These are phyloP conservation scores for Psittacus erithacus DNA, from an alignment of 2,113 vertebrate genomes.

Conservation along the genomic window DNA sequence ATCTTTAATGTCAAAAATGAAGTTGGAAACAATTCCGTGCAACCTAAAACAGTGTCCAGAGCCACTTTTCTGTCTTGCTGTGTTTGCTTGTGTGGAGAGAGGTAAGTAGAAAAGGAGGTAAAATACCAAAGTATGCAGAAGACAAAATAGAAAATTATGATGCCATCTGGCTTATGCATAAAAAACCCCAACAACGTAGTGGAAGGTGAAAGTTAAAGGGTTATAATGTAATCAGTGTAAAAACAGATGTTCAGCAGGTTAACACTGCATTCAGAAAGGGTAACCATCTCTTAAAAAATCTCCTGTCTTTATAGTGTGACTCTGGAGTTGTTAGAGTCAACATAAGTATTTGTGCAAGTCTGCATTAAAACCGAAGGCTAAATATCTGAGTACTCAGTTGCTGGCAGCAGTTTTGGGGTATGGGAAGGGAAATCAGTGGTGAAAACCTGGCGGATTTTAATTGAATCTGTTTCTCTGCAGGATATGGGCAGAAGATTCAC, in stretches of 20 bases:
- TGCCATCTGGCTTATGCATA: neutral
- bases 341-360: constrained; percentile 26
- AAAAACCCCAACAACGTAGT: neutral
- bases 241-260: neutral
- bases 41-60: neutral
- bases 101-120: neutral
- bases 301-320: neutral
- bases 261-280: neutral
- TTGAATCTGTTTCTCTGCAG: neutral
- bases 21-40: neutral
- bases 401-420: neutral
- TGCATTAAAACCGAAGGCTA: constrained; percentile 20
- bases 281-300: neutral
- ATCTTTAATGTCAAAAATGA: neutral
- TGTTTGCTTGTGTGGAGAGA: neutral
- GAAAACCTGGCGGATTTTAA: neutral
- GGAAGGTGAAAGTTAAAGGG: neutral
- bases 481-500: neutral
- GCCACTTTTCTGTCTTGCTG: neutral
- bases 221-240: neutral
- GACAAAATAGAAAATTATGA: neutral
- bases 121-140: neutral
- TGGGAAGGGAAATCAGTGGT: neutral
- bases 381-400: neutral
- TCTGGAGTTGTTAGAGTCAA: neutral